Evolutionary conservation across 1,140 invertebrate species (phyloP), one percentile per base, ranked within the genome.

Genomic region (Mya arenaria): DNA sequence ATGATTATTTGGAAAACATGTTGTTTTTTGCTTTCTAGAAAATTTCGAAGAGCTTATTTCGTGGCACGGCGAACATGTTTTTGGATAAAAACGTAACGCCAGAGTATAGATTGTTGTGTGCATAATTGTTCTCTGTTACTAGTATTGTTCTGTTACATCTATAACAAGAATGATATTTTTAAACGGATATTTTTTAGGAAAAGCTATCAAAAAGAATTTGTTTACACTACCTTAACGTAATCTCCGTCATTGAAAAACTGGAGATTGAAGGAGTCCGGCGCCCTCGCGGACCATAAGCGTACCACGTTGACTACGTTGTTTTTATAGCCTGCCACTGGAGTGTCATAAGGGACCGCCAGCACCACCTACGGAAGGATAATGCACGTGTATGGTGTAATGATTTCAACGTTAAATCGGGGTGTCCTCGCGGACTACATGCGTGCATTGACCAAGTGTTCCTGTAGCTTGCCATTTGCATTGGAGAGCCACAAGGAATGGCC

Each of bases 211-310:
- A n/a, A n/a, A n/a, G n/a, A n/a, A n/a, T n/a, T n/a, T n/a, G n/a
- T n/a, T n/a, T n/a, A n/a, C n/a, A n/a, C n/a, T n/a, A n/a, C n/a
- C 93, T 99, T 97, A 87, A 99, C 98, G 92, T 99, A 99, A 91
- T 99, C 98, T 87, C 98, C 98, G 92, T 98, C 97, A 92, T 99
- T 99, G 93, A 99, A 99, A 94, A 99, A 99, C 93, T 97, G 96
- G 52, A 99, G 94, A 92, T 99, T 97, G 92, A 99, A 99, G 92
- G 97, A 97, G 62, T 97, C 94, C 13, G 98, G 97, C 68, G 98
- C 98, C 93, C 99, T 99, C 15, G 98, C 98, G 19, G 98, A 98
- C 98, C 98, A 99, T 25, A 99, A 94, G 85, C 98, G 95, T 91
- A 99, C 94, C 2, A 98, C 99, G 92, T 99, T 99, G 13, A 99